Conservation (phyloP, 2,797 vertebrate genomes). For the Hippocampus kuda region DNA sequence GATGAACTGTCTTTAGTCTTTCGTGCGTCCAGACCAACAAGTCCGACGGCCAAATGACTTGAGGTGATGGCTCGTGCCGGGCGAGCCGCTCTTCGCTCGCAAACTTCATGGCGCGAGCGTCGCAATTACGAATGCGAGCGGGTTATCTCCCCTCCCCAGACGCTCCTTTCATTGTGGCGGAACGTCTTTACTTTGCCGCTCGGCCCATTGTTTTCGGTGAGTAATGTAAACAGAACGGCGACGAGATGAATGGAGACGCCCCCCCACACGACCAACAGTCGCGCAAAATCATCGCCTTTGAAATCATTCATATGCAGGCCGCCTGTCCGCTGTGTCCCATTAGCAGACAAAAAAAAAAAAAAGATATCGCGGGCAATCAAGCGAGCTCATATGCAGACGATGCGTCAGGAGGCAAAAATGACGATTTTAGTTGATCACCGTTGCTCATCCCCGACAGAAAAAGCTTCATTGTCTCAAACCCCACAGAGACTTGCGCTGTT, state of each 20-base stretch:
- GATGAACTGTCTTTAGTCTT: constrained; percentile 46
- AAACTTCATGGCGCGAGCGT: constrained; percentile 44
- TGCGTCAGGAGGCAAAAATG: constrained; percentile 32
- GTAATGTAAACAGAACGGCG: constrained; percentile 37
- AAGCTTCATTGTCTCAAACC: constrained; percentile 39
- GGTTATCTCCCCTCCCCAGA: constrained; percentile 55
- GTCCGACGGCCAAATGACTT: constrained; percentile 50
- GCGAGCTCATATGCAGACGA: constrained; percentile 7
- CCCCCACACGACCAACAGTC: neutral
- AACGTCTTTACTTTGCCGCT: constrained; percentile 40
- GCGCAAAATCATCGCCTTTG: neutral
- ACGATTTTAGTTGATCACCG: constrained; percentile 42
- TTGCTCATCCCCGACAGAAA: constrained; percentile 34
- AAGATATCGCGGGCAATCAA: constrained; percentile 38
- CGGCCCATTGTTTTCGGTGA: constrained; percentile 49
- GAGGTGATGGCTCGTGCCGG: constrained; percentile 53
- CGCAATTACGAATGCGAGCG: constrained; percentile 46
- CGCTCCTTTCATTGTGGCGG: constrained; percentile 33
- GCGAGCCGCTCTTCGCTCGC: constrained; percentile 46
- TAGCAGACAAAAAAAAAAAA: constrained; percentile 13
- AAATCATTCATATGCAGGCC: constrained; percentile 27
- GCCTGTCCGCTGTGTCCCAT: constrained; percentile 16
- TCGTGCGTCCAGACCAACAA: constrained; percentile 36
- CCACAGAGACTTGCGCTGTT: constrained; percentile 36
- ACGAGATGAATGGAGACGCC: constrained; percentile 23